A percentile compares a stretch with the other conserved stretches of the same genome.
phyloP scores from a whole-genome alignment of 2,888 invertebrate species.

The Xanthia togata region DNA sequence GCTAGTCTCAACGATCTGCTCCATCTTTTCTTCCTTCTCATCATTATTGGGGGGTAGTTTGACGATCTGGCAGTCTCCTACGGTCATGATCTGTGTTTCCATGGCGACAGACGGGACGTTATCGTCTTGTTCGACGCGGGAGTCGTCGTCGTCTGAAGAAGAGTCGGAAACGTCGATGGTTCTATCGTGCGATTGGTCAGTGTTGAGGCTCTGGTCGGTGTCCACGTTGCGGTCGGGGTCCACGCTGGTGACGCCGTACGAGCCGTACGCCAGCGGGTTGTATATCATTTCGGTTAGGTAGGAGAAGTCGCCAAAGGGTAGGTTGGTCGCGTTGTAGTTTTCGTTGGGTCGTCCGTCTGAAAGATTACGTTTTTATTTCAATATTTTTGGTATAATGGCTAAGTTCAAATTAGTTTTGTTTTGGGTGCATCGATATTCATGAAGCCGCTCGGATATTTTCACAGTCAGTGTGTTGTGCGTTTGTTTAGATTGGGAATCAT shows the following conservation, averaged over 20 bases:
- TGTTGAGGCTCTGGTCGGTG: constrained; percentile 73
- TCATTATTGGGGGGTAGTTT: constrained; percentile 83
- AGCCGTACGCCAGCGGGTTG: constrained; percentile 83
- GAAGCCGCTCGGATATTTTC: constrained; percentile 11
- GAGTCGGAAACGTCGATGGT: constrained; percentile 87
- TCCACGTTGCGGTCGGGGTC: constrained; percentile 82
- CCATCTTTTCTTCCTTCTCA: constrained; percentile 78
- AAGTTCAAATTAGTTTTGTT: constrained; percentile 33
- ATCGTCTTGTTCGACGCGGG: constrained; percentile 81
- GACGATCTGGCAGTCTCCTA: constrained; percentile 89
- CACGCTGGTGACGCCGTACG: constrained; percentile 80
- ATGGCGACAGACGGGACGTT: constrained; percentile 79
- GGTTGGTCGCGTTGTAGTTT: constrained; percentile 89
- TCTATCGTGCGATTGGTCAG: constrained; percentile 80
- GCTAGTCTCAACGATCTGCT: constrained; percentile 71
- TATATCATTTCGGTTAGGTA: constrained; percentile 89
- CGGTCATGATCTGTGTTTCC: constrained; percentile 88
- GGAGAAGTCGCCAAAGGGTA: constrained; percentile 90
- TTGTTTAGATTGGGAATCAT: constrained; percentile 36
- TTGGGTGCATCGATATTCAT: constrained; percentile 29
- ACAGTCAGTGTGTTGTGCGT: constrained; percentile 39
- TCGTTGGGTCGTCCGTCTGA: constrained; percentile 88
- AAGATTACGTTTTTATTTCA: constrained; percentile 31
- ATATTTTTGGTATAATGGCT: background rate
- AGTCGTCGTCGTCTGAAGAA: constrained; percentile 84